Conservation (phyloP, 2,113 vertebrate species). For the Ictalurus furcatus region DNA sequence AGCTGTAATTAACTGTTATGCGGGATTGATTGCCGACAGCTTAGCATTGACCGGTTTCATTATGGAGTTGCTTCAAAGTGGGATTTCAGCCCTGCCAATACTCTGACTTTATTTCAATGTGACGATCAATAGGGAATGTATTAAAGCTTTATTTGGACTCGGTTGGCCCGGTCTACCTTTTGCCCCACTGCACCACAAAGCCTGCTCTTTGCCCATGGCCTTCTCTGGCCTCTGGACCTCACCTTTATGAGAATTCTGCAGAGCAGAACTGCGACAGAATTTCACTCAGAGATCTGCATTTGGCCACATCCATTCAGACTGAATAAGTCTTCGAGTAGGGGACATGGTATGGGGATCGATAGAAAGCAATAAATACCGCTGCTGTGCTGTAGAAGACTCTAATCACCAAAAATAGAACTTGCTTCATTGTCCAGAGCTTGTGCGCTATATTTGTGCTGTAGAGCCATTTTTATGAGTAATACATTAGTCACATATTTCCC, state of each 20-base stretch:
- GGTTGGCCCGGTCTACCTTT: slow-evolving; percentile 67
- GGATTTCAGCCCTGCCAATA: slow-evolving; percentile 79
- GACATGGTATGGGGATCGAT: background rate
- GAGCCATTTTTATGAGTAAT: background rate
- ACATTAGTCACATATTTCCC: slow-evolving; percentile 2
- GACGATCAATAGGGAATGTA: slow-evolving; percentile 73
- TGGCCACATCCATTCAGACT: slow-evolving; percentile 12
- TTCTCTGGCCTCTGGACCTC: background rate
- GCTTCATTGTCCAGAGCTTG: background rate
- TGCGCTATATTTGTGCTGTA: background rate
- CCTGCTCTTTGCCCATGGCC: slow-evolving; percentile 39
- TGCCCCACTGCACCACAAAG: slow-evolving; percentile 55
- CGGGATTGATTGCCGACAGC: slow-evolving; percentile 78
- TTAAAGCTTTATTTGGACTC: slow-evolving; percentile 80
- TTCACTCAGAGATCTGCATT: slow-evolving; percentile 1
- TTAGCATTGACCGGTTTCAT: slow-evolving; percentile 81
- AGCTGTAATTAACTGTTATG: slow-evolving; percentile 82
- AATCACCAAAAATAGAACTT: background rate
- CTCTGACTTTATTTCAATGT: slow-evolving; percentile 76
- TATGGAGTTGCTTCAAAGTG: slow-evolving; percentile 80
- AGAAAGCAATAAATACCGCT: slow-evolving; percentile 14
- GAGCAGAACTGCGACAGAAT: background rate
- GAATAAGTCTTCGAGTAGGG: background rate
- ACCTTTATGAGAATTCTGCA: background rate
- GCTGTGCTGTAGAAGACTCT: slow-evolving; percentile 1